Percentiles rank a stretch among this genome's conserved stretches.
Evolutionary conservation across 1,140 invertebrate genomes (phyloP).

Genomic region (Proales similis): DNA sequence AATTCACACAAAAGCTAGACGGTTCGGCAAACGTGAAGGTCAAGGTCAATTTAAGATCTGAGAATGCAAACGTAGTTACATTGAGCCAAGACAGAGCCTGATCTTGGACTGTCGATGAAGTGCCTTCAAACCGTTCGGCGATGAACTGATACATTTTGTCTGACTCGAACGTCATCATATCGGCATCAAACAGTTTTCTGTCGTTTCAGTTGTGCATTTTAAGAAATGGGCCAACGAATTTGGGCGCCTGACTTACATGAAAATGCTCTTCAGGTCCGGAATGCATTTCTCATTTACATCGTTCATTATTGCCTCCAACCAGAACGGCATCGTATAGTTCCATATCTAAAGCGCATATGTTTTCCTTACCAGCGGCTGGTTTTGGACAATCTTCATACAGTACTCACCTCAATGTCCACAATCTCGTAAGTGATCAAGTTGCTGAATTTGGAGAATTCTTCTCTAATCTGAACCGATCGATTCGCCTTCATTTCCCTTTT

Average conservation of each 20-base stretch:
- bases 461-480: slow-evolving; percentile 83
- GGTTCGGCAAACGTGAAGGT: not conserved
- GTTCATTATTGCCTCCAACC: slow-evolving; percentile 92
- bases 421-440: slow-evolving; percentile 95
- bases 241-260: slow-evolving; percentile 58
- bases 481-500: slow-evolving; percentile 75
- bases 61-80: not conserved
- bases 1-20: slow-evolving; percentile 22
- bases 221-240: not conserved
- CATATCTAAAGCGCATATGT: slow-evolving; percentile 59
- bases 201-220: not conserved
- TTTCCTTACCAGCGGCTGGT: not conserved
- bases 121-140: slow-evolving; percentile 25
- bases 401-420: slow-evolving; percentile 72
- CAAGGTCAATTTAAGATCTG: no score
- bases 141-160: slow-evolving; percentile 34
- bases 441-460: slow-evolving; percentile 70
- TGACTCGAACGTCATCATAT: slow-evolving; percentile 7
- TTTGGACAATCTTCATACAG: not conserved
- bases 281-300: slow-evolving; percentile 87
- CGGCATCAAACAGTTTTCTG: slow-evolving; percentile 38
- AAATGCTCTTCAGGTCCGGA: slow-evolving; percentile 77
- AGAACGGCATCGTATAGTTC: slow-evolving; percentile 95
- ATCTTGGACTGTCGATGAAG: slow-evolving; percentile 35
- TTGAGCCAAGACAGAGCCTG: slow-evolving; percentile 29